Percentiles rank a stretch among this genome's conserved stretches.
Evolutionary conservation across 2,888 invertebrate species (phyloP).

Genomic region (Nomada flava): DNA sequence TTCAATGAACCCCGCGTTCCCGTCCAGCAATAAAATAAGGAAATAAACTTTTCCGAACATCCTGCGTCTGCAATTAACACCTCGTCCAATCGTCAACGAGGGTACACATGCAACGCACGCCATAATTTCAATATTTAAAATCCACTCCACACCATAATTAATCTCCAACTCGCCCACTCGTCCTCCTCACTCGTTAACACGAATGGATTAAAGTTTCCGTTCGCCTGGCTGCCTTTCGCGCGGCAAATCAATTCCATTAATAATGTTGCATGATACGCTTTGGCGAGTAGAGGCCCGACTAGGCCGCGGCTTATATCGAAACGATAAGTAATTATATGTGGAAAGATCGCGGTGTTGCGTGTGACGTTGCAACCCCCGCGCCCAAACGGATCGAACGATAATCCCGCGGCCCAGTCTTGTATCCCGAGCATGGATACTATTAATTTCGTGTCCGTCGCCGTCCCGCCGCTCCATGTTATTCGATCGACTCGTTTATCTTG

Average conservation of each 20-base stretch:
- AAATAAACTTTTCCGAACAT: no score
- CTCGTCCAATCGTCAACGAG: no score
- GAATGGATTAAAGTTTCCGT: slow-evolving; percentile 43
- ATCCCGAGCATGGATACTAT: slow-evolving; percentile 80
- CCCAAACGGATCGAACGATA: slow-evolving; percentile 49
- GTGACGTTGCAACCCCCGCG: slow-evolving; percentile 48
- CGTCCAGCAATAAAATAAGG: no score
- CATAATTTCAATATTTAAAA: slow-evolving; percentile 2
- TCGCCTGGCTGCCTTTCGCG: slow-evolving; percentile 32
- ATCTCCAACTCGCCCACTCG: slow-evolving; percentile 7
- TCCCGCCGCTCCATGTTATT: slow-evolving; percentile 41
- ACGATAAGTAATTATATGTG: slow-evolving; percentile 49
- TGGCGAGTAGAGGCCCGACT: slow-evolving; percentile 19
- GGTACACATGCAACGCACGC: no score
- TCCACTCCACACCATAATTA: slow-evolving; percentile 23
- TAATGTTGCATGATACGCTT: slow-evolving; percentile 50
- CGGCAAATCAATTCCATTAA: slow-evolving; percentile 55
- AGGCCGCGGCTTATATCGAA: slow-evolving; percentile 23
- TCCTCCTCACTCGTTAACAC: slow-evolving; percentile 33
- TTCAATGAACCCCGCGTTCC: no score
- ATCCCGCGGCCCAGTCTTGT: slow-evolving; percentile 67
- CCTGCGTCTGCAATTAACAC: no score
- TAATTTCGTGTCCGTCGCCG: slow-evolving; percentile 79
- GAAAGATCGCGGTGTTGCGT: slow-evolving; percentile 53
- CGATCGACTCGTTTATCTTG: slow-evolving; percentile 66